phyloP scores from a whole-genome alignment of 2,888 invertebrate genomes.

The Nomada ruficornis region DNA sequence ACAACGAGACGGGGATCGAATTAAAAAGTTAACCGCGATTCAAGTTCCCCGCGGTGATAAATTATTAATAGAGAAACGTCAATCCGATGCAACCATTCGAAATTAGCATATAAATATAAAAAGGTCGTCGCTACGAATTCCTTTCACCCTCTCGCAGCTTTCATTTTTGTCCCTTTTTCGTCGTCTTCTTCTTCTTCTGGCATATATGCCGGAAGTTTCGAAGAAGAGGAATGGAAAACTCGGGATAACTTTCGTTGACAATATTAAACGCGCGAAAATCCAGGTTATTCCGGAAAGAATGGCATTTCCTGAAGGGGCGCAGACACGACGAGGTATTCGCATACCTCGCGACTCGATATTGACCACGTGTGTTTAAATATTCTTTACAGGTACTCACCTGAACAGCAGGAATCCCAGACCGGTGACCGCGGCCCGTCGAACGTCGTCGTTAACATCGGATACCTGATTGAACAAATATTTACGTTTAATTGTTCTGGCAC shows the following conservation, averaged over 20 bases:
- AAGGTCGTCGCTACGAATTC: conserved; percentile 27
- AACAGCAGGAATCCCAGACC: conserved; percentile 99
- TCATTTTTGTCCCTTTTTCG: not conserved
- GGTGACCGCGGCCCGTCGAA: conserved; percentile 98
- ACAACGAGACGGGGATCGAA: too few relatives aligned
- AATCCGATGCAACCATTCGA: not conserved
- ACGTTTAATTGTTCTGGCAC: not conserved
- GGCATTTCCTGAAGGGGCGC: conserved; percentile 27
- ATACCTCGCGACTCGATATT: conserved; percentile 29
- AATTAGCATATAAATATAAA: conserved; percentile 49
- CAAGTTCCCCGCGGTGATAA: conserved; percentile 10
- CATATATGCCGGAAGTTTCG: conserved; percentile 5
- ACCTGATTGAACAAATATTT: conserved; percentile 84
- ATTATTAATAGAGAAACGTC: conserved; percentile 24
- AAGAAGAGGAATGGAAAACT: not conserved
- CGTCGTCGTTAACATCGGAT: conserved; percentile 99
- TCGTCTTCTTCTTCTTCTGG: not conserved
- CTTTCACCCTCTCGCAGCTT: too few relatives aligned
- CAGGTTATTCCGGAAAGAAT: conserved; percentile 21
- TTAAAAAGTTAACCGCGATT: too few relatives aligned
- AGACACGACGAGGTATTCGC: conserved; percentile 27
- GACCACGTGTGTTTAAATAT: conserved; percentile 20
- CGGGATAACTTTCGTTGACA: conserved; percentile 33
- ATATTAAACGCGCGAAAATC: conserved; percentile 37
- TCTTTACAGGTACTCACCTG: conserved; percentile 86